phyloP scores from a whole-genome alignment of 2,888 invertebrate genomes.

The Seira ritae region DNA sequence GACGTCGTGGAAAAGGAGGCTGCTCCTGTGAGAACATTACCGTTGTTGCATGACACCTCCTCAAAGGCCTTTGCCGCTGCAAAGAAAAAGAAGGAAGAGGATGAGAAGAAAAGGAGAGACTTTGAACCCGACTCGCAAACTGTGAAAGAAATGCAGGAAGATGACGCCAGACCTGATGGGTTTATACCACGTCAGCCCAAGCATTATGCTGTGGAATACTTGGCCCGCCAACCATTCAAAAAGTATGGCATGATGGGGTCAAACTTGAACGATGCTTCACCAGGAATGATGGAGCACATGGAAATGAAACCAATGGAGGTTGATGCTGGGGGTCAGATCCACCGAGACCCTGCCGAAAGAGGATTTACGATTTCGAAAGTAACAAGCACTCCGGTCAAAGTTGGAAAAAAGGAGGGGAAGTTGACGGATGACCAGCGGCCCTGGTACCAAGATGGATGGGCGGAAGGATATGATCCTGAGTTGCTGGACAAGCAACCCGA shows the following conservation, averaged over 20 bases:
- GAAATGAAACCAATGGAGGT: slow-evolving; percentile 31
- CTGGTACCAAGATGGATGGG: slow-evolving; percentile 23
- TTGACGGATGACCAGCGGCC: slow-evolving; percentile 22
- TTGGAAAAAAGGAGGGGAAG: slow-evolving; percentile 20
- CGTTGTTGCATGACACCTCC: too few species aligned
- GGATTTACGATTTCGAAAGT: slow-evolving; percentile 32
- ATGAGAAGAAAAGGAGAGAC: background rate
- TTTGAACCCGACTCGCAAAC: background rate
- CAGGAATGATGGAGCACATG: slow-evolving; percentile 29
- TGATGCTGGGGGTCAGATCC: slow-evolving; percentile 35
- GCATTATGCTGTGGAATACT: slow-evolving; percentile 32
- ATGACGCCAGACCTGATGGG: slow-evolving; percentile 7
- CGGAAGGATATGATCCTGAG: slow-evolving; percentile 15
- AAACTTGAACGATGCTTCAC: slow-evolving; percentile 29
- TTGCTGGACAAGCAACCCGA: background rate
- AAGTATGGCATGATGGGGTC: slow-evolving; percentile 19
- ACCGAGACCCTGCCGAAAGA: background rate
- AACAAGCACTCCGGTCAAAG: slow-evolving; percentile 24
- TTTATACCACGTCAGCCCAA: slow-evolving; percentile 30
- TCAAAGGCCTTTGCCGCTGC: too few species aligned
- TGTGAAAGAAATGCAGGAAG: slow-evolving; percentile 18
- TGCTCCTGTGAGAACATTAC: background rate
- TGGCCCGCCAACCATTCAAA: slow-evolving; percentile 23
- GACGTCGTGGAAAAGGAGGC: background rate
- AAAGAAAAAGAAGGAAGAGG: background rate